Conservation (phyloP, 2,888 invertebrate species). For the Mythimna loreyi region DNA sequence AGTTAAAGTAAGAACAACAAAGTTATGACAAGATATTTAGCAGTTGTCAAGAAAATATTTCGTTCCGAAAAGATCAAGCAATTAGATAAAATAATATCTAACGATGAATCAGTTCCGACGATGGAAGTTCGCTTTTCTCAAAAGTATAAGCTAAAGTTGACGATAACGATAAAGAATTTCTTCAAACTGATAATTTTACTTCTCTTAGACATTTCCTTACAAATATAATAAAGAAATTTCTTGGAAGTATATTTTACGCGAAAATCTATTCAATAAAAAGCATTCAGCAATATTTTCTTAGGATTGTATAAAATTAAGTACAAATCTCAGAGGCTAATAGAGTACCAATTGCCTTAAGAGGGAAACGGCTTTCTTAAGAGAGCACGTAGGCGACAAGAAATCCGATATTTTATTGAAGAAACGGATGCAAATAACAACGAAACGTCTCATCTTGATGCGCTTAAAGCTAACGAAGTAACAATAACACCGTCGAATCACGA, state of each 20-base stretch:
- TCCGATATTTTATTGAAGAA: conserved; percentile 43
- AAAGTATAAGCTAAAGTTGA: conserved; percentile 61
- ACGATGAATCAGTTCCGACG: conserved; percentile 5
- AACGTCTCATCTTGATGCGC: conserved; percentile 8
- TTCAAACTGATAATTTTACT: conserved; percentile 33
- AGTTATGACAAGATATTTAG: neutral
- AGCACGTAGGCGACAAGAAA: conserved; percentile 50
- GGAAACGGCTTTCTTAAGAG: conserved; percentile 34
- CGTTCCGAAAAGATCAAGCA: neutral
- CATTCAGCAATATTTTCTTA: conserved; percentile 1
- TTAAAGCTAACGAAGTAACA: conserved; percentile 17
- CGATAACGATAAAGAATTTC: conserved; percentile 63
- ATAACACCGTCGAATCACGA: conserved; percentile 1
- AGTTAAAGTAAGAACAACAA: neutral
- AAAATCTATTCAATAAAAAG: conserved; percentile 18
- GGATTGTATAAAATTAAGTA: conserved; percentile 32
- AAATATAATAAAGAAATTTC: neutral
- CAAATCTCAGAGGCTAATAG: conserved; percentile 28
- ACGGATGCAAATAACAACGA: conserved; percentile 37
- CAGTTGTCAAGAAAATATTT: conserved; percentile 1
- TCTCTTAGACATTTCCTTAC: neutral
- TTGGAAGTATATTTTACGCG: neutral
- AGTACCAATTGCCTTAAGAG: conserved; percentile 27
- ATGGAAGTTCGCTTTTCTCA: conserved; percentile 53
- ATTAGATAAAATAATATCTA: conserved; percentile 27